Base-by-base conservation (phyloP, 2,113 vertebrate genomes). In the Bostrychus sinensis region DNA sequence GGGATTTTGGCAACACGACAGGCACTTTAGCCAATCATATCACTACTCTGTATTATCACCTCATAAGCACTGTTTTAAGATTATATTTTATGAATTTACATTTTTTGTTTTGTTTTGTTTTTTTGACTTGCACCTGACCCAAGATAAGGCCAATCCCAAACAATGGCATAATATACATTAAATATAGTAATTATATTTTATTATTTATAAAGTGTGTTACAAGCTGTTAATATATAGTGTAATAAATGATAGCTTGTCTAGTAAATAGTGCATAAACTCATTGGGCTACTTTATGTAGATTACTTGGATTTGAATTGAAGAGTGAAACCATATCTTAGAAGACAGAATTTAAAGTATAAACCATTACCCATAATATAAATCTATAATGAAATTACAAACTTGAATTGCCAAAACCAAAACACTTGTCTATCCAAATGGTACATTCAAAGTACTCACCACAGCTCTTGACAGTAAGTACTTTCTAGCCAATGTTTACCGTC, bases 371-470 rank as follows among this genome's bases (percentile, higher is more conserved):
- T 38, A 38, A 13, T 38, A 38, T 4, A 9, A 9, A 45, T 45
- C 42, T 45, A 7, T 11, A 28, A 28, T 14, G 37, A 19, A 25
- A 61, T 13, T 48, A 17, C 58, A 55, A 26, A 16, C 56, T 34
- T 36, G 13, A 41, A 17, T 14, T 17, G 48, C 26, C 66, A 17
- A 16, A 59, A 41, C 7, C 9, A 56, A 59, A 54, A 48, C 12
- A 20, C 12, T 48, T 10, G 12, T 46, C 42, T 39, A 16, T 4
- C 25, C 7, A 66, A 56, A 2, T 14, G 30, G 34, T 34, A n/a
- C 12, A 48, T 39, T 28, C 38, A 32, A 56, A 13, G 17, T 78
- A 89, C 85, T 90, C 66, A 90, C 86, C 88, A 14, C 43, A 3
- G 51, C 42, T 48, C 43, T 69, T 63, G 64, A 25, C 50, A 37